Evolutionary conservation across 2,888 invertebrate genomes (phyloP), one percentile per base, ranked within the genome.

Genomic region (Polydrusus cervinus): DNA sequence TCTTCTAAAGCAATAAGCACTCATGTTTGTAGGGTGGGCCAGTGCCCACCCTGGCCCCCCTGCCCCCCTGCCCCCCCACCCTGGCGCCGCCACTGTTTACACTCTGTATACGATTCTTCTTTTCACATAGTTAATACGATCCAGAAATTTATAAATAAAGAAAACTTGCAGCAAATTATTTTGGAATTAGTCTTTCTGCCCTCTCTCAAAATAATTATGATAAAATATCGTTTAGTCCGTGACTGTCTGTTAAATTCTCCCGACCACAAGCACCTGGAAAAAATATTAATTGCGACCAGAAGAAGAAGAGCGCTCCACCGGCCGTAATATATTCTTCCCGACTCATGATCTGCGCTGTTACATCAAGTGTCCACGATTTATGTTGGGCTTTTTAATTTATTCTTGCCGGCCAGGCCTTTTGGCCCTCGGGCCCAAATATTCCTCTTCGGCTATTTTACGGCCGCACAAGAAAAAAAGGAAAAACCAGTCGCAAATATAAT

Each of bases 361-460:
- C 85, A 85, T 86, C 84, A 84, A 81, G 80, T 83, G 84, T 84
- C 83, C 83, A 86, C 84, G 85, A 86, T 86, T 86, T 86, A 86
- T 86, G 85, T 85, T 86, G 81, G 82, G 82, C 84, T 85, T 85
- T 86, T 86, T 86, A 86, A 86, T 86, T 86, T 86, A 86, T 86
- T 85, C 86, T 71, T 64, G 68, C 64, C 75, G 71, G 75, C 62
- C 66, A 25, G 74, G 70, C 71, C 74, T 70, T 64, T 61, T 38
- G 67, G 65, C 74, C 75, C 74, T 70, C 53, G 57, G 71, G 71
- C 71, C 75, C 71, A 66, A 74, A 70, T 74, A 74, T 74, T 74
- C 74, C 74, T 70, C 65, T 74, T 74, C 74, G 74, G 74, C 74
- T 74, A 74, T 74, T 74, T 74, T 74, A 74, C 65, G 74, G 66